A percentile compares a stretch with the other conserved stretches of the same genome.
Conservation (phyloP, 2,888 invertebrate species). For the Zaprionus obscuricornis region DNA sequence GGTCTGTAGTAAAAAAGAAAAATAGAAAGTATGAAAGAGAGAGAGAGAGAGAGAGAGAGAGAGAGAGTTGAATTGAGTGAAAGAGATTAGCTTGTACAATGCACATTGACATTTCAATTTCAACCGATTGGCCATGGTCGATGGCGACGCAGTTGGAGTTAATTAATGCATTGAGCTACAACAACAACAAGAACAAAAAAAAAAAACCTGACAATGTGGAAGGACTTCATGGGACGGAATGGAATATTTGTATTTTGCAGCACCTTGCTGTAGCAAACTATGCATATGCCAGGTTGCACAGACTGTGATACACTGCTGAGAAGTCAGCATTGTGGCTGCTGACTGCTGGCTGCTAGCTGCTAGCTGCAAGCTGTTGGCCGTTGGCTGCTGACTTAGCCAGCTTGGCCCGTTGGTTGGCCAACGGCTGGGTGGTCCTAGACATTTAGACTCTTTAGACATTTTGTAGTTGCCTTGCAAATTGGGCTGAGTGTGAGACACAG, state of each 20-base stretch:
- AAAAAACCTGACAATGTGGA: conserved; percentile 12
- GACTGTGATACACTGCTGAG: conserved; percentile 4
- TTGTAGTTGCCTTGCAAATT: conserved; percentile 72
- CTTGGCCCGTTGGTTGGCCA: background rate
- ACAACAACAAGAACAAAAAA: too few species aligned
- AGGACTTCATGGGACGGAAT: too few species aligned
- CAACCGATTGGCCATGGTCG: conserved; percentile 49
- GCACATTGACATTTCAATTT: conserved; percentile 51
- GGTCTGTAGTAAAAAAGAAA: conserved; percentile 1
- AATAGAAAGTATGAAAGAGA: too few species aligned
- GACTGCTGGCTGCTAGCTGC: background rate
- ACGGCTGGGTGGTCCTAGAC: conserved; percentile 65
- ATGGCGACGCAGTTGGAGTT: conserved; percentile 62
- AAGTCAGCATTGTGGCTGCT: too few species aligned
- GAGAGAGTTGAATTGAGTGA: too few species aligned
- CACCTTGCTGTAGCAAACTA: conserved; percentile 21
- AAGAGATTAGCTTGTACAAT: background rate
- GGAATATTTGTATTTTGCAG: too few species aligned
- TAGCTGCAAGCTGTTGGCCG: background rate
- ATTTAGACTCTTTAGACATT: conserved; percentile 61
- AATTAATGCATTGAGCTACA: conserved; percentile 55
- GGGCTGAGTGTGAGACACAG: conserved; percentile 39
- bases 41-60: too few species aligned
- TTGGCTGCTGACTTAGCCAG: too few species aligned
- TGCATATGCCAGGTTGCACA: background rate